phyloP scores from a whole-genome alignment of 2,888 invertebrate species.

The Melanostoma scalare region DNA sequence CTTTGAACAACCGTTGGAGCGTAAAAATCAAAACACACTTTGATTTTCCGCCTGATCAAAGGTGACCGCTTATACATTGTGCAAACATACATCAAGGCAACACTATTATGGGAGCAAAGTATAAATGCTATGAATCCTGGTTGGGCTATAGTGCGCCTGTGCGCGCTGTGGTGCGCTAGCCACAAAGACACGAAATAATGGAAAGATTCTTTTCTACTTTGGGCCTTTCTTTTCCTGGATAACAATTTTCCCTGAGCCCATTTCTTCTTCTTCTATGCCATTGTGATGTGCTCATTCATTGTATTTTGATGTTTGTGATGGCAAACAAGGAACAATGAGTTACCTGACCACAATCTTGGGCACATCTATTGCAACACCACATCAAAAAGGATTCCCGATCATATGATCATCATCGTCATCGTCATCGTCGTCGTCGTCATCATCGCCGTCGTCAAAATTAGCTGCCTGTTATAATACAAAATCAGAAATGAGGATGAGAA shows the following conservation, averaged over 20 bases:
- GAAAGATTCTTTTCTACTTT: conserved; percentile 15
- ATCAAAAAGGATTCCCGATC: conserved; percentile 68
- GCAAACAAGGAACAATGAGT: conserved; percentile 59
- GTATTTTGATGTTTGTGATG: conserved; percentile 46
- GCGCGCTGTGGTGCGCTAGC: conserved; percentile 2
- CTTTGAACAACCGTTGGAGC: conserved; percentile 60
- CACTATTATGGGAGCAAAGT: conserved; percentile 40
- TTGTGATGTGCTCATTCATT: conserved; percentile 61
- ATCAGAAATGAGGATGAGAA: background rate
- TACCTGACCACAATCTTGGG: conserved; percentile 69
- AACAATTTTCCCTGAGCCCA: conserved; percentile 50
- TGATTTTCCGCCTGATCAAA: conserved; percentile 73
- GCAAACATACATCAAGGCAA: conserved; percentile 51
- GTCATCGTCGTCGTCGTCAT: background rate
- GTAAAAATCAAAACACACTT: conserved; percentile 72
- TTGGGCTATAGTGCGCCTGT: conserved; percentile 43
- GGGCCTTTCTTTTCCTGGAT: conserved; percentile 28
- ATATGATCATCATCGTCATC: conserved; percentile 34
- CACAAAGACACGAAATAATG: conserved; percentile 38
- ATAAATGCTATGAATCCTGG: conserved; percentile 40
- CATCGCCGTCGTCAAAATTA: conserved; percentile 55
- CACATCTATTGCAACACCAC: conserved; percentile 65
- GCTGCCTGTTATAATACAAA: conserved; percentile 11
- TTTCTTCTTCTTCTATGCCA: conserved; percentile 43
- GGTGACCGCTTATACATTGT: conserved; percentile 58